These are phyloP conservation scores for Diachrysia chrysitis DNA, from an alignment of 2,888 invertebrate species.

Conservation along the genomic window DNA sequence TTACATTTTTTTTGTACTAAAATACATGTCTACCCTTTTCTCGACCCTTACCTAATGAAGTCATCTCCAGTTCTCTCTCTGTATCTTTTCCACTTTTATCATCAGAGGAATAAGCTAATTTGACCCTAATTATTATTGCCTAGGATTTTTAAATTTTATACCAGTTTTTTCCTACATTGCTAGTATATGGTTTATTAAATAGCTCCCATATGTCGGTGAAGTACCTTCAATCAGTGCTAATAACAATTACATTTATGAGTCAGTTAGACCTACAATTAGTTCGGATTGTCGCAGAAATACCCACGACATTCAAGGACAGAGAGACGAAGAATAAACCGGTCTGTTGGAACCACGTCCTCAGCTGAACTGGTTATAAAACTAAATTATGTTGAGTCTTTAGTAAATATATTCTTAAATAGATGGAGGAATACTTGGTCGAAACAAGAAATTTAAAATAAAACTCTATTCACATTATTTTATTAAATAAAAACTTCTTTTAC, in stretches of 20 bases:
- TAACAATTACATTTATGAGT: constrained; percentile 1
- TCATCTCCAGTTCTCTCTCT: too few relatives aligned
- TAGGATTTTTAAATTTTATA: too few relatives aligned
- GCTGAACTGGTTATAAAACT: background rate
- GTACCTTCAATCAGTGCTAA: constrained; percentile 1
- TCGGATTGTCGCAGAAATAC: background rate
- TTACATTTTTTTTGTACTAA: too few relatives aligned
- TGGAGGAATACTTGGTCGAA: background rate
- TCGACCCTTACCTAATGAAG: too few relatives aligned
- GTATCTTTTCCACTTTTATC: too few relatives aligned
- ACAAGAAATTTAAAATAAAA: background rate
- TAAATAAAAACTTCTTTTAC: background rate
- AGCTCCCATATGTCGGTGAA: background rate
- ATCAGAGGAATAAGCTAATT: too few relatives aligned
- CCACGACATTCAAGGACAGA: background rate
- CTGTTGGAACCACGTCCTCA: background rate
- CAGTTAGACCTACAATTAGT: background rate
- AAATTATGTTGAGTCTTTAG: background rate
- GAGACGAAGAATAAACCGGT: constrained; percentile 1
- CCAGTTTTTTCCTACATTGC: too few relatives aligned
- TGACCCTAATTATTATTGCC: too few relatives aligned
- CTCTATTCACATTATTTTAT: too few relatives aligned
- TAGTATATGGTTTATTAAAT: background rate
- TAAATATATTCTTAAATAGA: background rate
- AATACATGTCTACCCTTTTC: too few relatives aligned